Evolutionary conservation across 35 echinoderm and acorn worm species (phyloP), one percentile per base, ranked within the genome.

Genomic region (Holothuria glaberrima): DNA sequence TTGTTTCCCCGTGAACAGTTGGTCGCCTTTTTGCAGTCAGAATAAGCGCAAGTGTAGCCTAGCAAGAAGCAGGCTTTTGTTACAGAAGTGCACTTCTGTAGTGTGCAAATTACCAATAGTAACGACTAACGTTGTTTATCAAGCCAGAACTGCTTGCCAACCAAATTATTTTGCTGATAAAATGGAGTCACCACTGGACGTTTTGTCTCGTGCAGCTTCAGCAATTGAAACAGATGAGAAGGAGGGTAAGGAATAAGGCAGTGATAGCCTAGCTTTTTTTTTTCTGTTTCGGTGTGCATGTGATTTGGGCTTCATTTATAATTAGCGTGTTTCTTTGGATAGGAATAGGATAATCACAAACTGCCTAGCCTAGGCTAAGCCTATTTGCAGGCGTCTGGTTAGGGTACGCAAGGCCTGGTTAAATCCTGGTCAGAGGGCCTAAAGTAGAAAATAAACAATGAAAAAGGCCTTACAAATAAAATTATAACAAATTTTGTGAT

Each of bases 131-230:
- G 80, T 84, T 84, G 52, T 84, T 48, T 22, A 64, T 28, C 26
- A 61, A 36, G 32, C 48, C 34, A 41, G 6, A 7, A 12, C 59
- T 61, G 30, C 80, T 84, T 84, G 80, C 80, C 80, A 84, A 84
- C 54, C 52, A 27, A 84, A 84, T 48, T 48, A 84, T 84, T 84
- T 84, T 61, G 52, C 27, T 67, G 34, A 57, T 69, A 90, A 60
- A 21, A 94, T 94, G 89, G 93, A 94, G 65, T 88, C 93, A 19
- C 93, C 93, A 61, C 59, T 94, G 24, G 93, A 94, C 64, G 93
- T 94, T 17, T 73, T 94, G 4, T 91, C 93, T 20, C 66, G 93
- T 48, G 93, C 93, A 22, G 93, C 93, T 72, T 91, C 93, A 25
- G 83, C 90, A 22, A 85, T 94, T 27, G 89, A 94, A 71, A 94